Conservation (phyloP, 2,113 vertebrate genomes). For the Campylomormyrus numenius region DNA sequence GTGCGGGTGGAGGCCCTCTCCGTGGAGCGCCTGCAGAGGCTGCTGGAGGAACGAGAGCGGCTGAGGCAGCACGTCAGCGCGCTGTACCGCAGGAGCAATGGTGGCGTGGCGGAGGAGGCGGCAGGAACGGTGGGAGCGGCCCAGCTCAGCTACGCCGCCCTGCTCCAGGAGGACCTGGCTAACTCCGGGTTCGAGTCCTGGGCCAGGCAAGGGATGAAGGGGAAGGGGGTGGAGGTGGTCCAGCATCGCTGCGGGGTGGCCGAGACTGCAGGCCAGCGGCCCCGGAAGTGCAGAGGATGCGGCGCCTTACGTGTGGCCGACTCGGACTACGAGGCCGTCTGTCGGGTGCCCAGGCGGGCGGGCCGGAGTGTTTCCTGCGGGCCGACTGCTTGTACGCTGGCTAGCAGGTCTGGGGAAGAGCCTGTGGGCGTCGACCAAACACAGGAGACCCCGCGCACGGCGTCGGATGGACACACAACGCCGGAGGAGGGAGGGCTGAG, state of each 20-base stretch:
- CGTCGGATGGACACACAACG: constrained; percentile 45
- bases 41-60: constrained; percentile 84
- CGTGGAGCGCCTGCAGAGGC: constrained; percentile 80
- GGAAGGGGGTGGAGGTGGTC: constrained; percentile 48
- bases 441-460: constrained; percentile 44
- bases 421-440: constrained; percentile 54
- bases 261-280: constrained; percentile 55
- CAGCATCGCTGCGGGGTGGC: constrained; percentile 55
- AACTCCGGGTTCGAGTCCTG: constrained; percentile 90
- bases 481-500: constrained; percentile 65
- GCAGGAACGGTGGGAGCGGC: constrained; percentile 20
- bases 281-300: constrained; percentile 74
- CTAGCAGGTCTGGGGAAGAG: constrained; percentile 66
- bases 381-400: constrained; percentile 60
- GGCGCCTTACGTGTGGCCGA: constrained; percentile 73
- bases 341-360: constrained; percentile 82
- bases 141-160: constrained; percentile 72
- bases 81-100: constrained; percentile 77
- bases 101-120: constrained; percentile 16
- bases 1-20: constrained; percentile 92
- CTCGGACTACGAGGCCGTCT: constrained; percentile 87
- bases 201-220: constrained; percentile 69
- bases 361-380: constrained; percentile 73
- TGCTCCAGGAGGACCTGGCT: constrained; percentile 84
- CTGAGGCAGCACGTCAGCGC: constrained; percentile 80